Evolutionary conservation across 1,140 invertebrate species (phyloP), one percentile per base, ranked within the genome.

Genomic region (Plutomurus gul): DNA sequence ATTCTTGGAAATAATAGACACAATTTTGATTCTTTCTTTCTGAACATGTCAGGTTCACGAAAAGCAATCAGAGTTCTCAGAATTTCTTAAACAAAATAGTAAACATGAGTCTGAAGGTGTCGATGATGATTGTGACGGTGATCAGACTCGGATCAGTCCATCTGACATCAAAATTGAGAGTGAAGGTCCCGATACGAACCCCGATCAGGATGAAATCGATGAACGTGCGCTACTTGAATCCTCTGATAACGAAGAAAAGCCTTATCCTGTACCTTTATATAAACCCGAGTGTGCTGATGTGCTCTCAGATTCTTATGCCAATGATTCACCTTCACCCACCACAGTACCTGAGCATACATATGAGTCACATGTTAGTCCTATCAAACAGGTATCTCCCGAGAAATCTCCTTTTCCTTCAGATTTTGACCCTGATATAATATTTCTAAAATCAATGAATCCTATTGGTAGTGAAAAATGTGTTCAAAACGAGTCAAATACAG

Each of bases 31-130:
- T 75, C 22, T 43, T 47, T 75, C 25, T 75, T 77, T 37, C 56
- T 30, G 20, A 70, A 46, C 39, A 22, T 49, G 20, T 20, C 51
- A 78, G 76, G 76, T 72, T 78, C 27, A 72, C 60, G 76, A 78
- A 22, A 39, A 60, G 49, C 65, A 78, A 46, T 78, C 76, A 49
- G 76, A 78, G 33, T 78, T 78, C 65, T 78, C 76, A 37, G 56
- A 65, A 65, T 65, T 65, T 70, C 43, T 75, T 46, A 43, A 70
- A 37, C 36, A 65, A 56, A 77, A 39, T 77, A 70, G 60, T 77
- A 77, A 77, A 77, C 75, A 77, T 65, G 60, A 70, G 51, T 56
- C 60, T 43, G 33, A 70, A 65, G 51, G 60, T 56, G 75, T 65
- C 25, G 36, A 56, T 36, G 46, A 75, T 47, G 43, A 49, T 47